Conservation (phyloP, 2,797 vertebrate genomes). For the Centropyge bicolor region DNA sequence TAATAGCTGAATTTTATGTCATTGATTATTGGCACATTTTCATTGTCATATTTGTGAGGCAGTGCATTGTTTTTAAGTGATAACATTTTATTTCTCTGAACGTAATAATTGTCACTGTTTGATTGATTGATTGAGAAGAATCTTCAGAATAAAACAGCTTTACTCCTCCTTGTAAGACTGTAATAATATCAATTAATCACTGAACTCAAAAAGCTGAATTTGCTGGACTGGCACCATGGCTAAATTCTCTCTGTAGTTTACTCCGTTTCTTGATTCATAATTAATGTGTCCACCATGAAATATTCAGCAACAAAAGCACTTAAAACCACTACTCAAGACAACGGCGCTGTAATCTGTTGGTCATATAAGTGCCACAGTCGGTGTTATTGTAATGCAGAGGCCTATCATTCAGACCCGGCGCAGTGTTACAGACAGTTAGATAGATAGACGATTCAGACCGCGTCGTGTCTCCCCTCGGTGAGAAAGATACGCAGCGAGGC, state of each 20-base stretch:
- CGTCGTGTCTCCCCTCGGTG: slow-evolving; percentile 8
- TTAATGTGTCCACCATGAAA: slow-evolving; percentile 68
- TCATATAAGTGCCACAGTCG: neutral
- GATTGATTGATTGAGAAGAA: slow-evolving; percentile 1
- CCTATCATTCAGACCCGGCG: slow-evolving; percentile 19
- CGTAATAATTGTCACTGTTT: neutral
- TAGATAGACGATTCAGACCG: slow-evolving; percentile 33
- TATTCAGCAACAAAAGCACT: slow-evolving; percentile 67
- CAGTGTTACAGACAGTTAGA: slow-evolving; percentile 33
- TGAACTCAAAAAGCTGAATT: slow-evolving; percentile 20
- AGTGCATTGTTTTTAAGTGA: too few relatives aligned
- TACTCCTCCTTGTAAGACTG: neutral
- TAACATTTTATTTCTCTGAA: neutral
- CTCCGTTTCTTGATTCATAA: slow-evolving; percentile 63
- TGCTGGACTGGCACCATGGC: slow-evolving; percentile 9
- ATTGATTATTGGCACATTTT: neutral
- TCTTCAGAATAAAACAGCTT: neutral
- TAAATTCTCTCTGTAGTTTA: slow-evolving; percentile 52
- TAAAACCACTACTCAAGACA: slow-evolving; percentile 36
- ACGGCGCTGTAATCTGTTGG: neutral
- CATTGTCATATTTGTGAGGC: neutral
- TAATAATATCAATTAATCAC: slow-evolving; percentile 19
- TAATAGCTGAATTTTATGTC: neutral
- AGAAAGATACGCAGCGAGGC: slow-evolving; percentile 40
- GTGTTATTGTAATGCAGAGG: slow-evolving; percentile 6